Conservation (phyloP, 2,113 vertebrate genomes). For the Pelmatolapia mariae region DNA sequence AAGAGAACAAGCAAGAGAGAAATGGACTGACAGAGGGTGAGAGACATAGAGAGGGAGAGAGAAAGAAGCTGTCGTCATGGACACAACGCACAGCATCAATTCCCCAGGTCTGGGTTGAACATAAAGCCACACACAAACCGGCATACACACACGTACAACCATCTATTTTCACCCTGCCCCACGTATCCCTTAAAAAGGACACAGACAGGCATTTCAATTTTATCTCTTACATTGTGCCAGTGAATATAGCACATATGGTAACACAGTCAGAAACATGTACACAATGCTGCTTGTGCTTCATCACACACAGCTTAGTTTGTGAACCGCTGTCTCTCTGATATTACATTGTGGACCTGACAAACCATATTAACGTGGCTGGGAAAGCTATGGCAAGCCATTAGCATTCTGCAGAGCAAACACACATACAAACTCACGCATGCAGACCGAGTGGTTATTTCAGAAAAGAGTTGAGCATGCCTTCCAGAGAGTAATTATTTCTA, state of each 20-base stretch:
- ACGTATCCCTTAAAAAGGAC: neutral
- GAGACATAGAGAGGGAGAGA: neutral
- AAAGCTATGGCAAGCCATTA: slow-evolving; percentile 5
- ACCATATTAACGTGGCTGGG: slow-evolving; percentile 9
- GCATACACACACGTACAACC: neutral
- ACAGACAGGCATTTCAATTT: neutral
- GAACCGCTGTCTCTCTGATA: neutral
- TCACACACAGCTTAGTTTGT: neutral
- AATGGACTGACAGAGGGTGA: neutral
- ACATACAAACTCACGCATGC: neutral
- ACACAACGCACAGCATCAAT: slow-evolving; percentile 46
- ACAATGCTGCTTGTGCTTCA: neutral
- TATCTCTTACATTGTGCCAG: neutral
- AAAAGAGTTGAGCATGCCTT: neutral
- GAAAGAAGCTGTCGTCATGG: slow-evolving; percentile 48
- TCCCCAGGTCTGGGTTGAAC: neutral
- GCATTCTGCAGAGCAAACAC: slow-evolving; percentile 9
- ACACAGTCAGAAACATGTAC: neutral
- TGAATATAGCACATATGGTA: neutral
- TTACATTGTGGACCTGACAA: slow-evolving; percentile 16
- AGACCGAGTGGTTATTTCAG: neutral
- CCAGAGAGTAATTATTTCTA: neutral
- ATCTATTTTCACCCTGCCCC: neutral
- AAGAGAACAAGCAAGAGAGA: slow-evolving; percentile 9
- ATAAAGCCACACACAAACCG: neutral